Evolutionary conservation across 1,140 invertebrate genomes (phyloP), one percentile per base, ranked within the genome.

Genomic region (Zaprionus ghesquierei): DNA sequence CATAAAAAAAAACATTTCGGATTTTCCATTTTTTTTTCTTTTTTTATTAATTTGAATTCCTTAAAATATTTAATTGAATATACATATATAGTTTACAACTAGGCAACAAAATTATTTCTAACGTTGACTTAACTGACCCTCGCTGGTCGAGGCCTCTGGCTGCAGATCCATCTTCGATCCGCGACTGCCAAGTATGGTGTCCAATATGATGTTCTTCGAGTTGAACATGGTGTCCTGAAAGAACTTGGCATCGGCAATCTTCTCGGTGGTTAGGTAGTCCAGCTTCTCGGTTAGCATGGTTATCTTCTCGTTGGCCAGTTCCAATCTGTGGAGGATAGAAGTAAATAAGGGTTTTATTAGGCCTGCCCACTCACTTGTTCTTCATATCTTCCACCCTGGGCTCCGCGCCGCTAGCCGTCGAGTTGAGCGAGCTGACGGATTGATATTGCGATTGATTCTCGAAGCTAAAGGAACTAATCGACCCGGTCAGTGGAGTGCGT

Each of bases 291-390:
- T 80, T 1, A 92, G 44, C 70, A 90, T 75, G 25, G 76, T 69
- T 9, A 92, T 89, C 58, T 90, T 90, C 29, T 92, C 91, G n/a
- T 85, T 74, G 1, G 91, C 82, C 49, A 90, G 51, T 60, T 92
- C 90, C 50, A 92, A 60, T 55, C 89, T 91, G 20, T 5, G n/a
- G 5, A 9, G 6, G n/a, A 38, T 29, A 9, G 1, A 25, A 33
- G 50, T 25, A 49, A 46, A n/a, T n/a, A n/a, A n/a, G n/a, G n/a
- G n/a, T n/a, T 5, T 13, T n/a, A 20, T 31, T 44, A 51, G 22
- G 5, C n/a, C 13, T 5, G 4, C 9, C 1, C 5, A 69, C 78
- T 73, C 12, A 89, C 86, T 90, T 58, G 69, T 89, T 90, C 55
- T 77, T 90, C 0, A 89, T 50, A 8, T 89, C 86, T 62, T 89